These are phyloP conservation scores for Neomonachus schauinslandi DNA, from an alignment of 2,113 vertebrate genomes.

Conservation along the genomic window DNA sequence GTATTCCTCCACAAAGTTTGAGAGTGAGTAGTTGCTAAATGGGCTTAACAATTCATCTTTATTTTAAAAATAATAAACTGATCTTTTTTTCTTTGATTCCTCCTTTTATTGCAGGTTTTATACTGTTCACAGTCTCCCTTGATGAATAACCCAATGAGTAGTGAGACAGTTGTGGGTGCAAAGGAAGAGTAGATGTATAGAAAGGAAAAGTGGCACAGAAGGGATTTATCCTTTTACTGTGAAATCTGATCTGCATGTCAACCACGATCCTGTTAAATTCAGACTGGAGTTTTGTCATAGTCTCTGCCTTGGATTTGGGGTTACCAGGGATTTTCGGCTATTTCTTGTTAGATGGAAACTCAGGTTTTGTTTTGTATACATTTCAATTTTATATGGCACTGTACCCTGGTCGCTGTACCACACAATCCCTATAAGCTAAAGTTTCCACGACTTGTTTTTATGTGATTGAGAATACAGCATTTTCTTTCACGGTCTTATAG, in stretches of 20 bases:
- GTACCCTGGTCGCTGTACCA: not conserved
- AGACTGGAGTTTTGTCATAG: not conserved
- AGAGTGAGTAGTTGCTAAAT: not conserved
- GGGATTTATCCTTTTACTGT: not conserved
- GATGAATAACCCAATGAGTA: not conserved
- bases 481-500: not conserved
- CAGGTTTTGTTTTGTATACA: not conserved
- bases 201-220: not conserved
- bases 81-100: not conserved
- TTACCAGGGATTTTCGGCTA: not conserved
- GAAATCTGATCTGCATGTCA: not conserved
- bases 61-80: constrained; percentile 27
- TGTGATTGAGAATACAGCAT: not conserved
- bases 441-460: not conserved
- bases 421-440: not conserved
- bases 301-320: not conserved
- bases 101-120: not conserved
- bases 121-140: not conserved
- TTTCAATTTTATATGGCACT: not conserved
- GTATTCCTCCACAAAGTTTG: not conserved
- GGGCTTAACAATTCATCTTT: not conserved
- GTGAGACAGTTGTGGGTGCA: not conserved
- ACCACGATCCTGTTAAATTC: not conserved
- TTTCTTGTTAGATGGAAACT: not conserved
- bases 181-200: not conserved